These are phyloP conservation scores for Volucella zonaria DNA, from an alignment of 2,888 invertebrate genomes.

Conservation along the genomic window DNA sequence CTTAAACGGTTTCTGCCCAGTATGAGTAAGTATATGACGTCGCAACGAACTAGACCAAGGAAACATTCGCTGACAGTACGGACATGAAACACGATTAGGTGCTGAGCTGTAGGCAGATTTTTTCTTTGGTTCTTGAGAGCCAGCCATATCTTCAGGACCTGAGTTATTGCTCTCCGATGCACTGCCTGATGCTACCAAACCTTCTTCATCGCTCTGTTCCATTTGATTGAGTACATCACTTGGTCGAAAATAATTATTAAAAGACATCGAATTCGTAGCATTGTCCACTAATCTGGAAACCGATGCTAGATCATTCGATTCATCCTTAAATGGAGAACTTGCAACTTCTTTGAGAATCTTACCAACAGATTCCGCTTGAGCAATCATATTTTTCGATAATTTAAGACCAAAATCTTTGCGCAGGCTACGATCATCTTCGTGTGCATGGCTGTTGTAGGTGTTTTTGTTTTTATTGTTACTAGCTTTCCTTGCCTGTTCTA, in stretches of 20 bases:
- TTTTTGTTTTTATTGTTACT: conserved; percentile 41
- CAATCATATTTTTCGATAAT: conserved; percentile 85
- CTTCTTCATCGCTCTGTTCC: conserved; percentile 87
- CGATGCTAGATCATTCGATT: conserved; percentile 88
- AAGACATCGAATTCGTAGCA: conserved; percentile 86
- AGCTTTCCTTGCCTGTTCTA: conserved; percentile 83
- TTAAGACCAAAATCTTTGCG: conserved; percentile 84
- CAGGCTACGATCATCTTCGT: conserved; percentile 33
- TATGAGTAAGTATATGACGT: conserved; percentile 96
- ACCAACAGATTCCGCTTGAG: conserved; percentile 83
- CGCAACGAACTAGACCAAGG: conserved; percentile 98
- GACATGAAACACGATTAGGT: conserved; percentile 96
- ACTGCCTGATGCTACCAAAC: conserved; percentile 89
- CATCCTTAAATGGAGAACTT: conserved; percentile 83
- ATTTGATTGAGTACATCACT: conserved; percentile 81
- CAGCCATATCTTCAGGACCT: conserved; percentile 88
- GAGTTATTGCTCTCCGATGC: conserved; percentile 93
- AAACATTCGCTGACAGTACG: conserved; percentile 96
- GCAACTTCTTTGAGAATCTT: conserved; percentile 81
- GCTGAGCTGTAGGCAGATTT: conserved; percentile 97
- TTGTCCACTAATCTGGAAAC: conserved; percentile 90
- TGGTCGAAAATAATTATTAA: conserved; percentile 86
- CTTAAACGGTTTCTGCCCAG: conserved; percentile 97
- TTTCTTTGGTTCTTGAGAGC: conserved; percentile 86
- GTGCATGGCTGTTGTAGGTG: conserved; percentile 7